Conservation (phyloP, 1,140 invertebrate species). For the Phocides pigmalion region DNA sequence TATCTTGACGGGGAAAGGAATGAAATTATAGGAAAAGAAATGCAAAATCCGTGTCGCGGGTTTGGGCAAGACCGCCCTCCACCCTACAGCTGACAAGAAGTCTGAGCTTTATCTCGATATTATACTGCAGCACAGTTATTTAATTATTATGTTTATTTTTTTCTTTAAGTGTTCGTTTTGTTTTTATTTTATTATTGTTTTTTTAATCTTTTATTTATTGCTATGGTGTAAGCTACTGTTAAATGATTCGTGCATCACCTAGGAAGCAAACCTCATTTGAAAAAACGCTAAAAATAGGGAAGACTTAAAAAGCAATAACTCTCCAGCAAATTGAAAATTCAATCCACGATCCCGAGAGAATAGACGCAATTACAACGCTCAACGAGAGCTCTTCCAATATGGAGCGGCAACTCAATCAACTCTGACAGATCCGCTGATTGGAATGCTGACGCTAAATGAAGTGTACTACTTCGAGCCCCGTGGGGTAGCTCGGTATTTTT, state of each 20-base stretch:
- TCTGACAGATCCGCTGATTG: conserved; percentile 12
- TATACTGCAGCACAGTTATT: too few relatives aligned
- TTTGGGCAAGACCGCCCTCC: too few relatives aligned
- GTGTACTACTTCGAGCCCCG: neutral
- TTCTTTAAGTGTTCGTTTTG: too few relatives aligned
- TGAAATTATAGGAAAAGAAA: too few relatives aligned
- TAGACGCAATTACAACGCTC: conserved; percentile 15
- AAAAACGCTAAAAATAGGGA: neutral
- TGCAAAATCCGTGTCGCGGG: too few relatives aligned
- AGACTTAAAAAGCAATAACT: conserved; percentile 10
- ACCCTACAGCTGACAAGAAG: too few relatives aligned
- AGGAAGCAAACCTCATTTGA: neutral
- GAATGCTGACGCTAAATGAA: conserved; percentile 9
- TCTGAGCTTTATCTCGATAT: too few relatives aligned
- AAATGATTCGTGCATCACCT: neutral
- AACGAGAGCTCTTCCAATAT: conserved; percentile 23
- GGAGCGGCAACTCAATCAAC: conserved; percentile 14
- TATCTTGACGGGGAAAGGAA: too few relatives aligned
- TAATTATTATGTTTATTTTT: too few relatives aligned
- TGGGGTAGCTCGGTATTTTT: neutral
- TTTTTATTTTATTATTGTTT: too few relatives aligned
- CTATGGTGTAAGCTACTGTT: neutral
- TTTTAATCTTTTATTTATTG: too few relatives aligned
- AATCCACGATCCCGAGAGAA: conserved; percentile 9
- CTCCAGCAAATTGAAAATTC: conserved; percentile 27